Base-by-base conservation (phyloP, 2,797 vertebrate species). In the Chromobotia macracanthus region DNA sequence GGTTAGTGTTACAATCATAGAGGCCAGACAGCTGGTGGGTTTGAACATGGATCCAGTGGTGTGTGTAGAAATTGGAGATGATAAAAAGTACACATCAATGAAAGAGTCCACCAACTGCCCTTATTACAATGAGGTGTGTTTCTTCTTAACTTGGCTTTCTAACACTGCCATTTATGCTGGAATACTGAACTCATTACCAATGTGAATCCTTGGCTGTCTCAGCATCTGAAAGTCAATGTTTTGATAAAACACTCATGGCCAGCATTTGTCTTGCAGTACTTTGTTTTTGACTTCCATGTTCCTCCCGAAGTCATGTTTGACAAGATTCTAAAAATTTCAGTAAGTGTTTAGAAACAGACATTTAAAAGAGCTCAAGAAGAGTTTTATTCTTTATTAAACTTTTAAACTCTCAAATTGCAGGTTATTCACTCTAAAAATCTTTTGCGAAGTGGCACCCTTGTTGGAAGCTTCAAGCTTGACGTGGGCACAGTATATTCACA, bases 341-440 rank as follows among this genome's bases (percentile, higher is more conserved):
- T 99, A 89, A 98, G 97, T 94, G 28, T 0, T 8, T 0, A n/a
- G 9, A 70, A 19, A 38, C 25, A 75, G 13, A 44, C 35, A 38
- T 64, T 76, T 1, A 66, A 18, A 41, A 41, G 3, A 35, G 0
- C 3, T 7, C 1, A 31, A 28, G 63, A 38, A 38, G 35, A 38
- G 9, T 55, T 75, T 75, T 8, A 8, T 78, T 16, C 35, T 81
- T 63, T 69, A 61, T 12, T 53, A 65, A 65, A 7, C 41, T 19
- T 25, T 68, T 5, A 48, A 48, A 11, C 35, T 61, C 18, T 23
- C 12, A 50, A 61, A 18, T 9, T 44, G 31, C 77, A 99, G 97
- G 97, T 99, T 15, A 95, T 99, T 82, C 97, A 99, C 88, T 99
- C 97, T 77, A 99, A 99, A 93, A 99, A 99, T 82, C 95, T 99